Percentiles rank a stretch among this genome's conserved stretches.
Evolutionary conservation across 1,140 invertebrate genomes (phyloP).

Genomic region (Antheraea mylitta): DNA sequence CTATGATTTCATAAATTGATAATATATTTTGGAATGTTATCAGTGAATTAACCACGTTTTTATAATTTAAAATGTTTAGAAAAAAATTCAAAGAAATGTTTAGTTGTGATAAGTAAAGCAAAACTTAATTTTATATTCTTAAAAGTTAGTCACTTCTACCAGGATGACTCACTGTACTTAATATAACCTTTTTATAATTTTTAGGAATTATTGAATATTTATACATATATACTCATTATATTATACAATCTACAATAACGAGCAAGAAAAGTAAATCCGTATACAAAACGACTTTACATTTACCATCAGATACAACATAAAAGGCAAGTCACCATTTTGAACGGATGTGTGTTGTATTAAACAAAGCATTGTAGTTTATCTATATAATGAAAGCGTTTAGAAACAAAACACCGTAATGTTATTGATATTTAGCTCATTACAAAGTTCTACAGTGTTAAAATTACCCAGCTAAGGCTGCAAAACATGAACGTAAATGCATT

Average conservation of each 20-base stretch:
- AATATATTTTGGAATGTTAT: too few relatives aligned
- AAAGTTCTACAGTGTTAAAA: neutral
- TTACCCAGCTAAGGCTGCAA: constrained; percentile 24
- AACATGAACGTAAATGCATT: constrained; percentile 56
- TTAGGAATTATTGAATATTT: neutral
- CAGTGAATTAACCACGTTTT: too few relatives aligned
- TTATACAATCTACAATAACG: neutral
- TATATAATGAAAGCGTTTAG: constrained; percentile 31
- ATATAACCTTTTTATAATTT: neutral
- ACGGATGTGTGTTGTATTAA: constrained; percentile 74
- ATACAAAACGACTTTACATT: constrained; percentile 3
- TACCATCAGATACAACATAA: constrained; percentile 34
- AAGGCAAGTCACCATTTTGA: constrained; percentile 82
- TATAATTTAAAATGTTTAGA: too few relatives aligned
- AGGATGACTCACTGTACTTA: neutral
- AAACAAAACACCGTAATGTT: constrained; percentile 46
- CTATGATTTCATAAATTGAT: too few relatives aligned
- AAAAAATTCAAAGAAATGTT: too few relatives aligned
- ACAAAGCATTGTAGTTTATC: constrained; percentile 68
- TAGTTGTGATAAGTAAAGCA: too few relatives aligned
- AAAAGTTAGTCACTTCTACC: neutral
- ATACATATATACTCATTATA: neutral
- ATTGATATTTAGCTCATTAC: constrained; percentile 35
- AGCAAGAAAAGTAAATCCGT: neutral
- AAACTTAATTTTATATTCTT: neutral